Evolutionary conservation across 2,888 invertebrate genomes (phyloP), one percentile per base, ranked within the genome.

Genomic region (Eristalis tenax): DNA sequence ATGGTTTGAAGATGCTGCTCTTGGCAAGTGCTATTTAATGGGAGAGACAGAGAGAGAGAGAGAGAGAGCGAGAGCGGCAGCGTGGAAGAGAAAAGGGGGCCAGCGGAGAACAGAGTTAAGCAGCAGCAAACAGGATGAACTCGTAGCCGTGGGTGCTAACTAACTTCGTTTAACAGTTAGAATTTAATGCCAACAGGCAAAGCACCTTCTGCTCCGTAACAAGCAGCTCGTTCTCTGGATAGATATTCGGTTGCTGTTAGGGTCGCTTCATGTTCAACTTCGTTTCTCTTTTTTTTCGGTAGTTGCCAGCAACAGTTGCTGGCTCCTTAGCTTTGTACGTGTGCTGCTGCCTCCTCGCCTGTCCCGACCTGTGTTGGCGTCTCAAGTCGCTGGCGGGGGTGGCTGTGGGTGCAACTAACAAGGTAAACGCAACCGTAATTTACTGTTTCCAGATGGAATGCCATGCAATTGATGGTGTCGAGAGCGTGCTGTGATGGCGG

Each of bases 101-200:
- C n/a, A n/a, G n/a, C 38, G 18, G 22, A 11, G 73, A 23, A 43
- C 15, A 4, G 61, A 10, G 18, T 0, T 18, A 13, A 59, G 50
- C 13, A 35, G 68, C 13, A n/a, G 35, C 32, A 79, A 85, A 68
- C 50, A 71, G 38, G 71, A 69, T 83, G 83, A 86, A 86, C 83
- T 86, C 74, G 66, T 76, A 69, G 83, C 87, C 83, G 87, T 87
- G 87, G 87, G 87, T 87, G 83, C 87, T 87, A 87, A 87, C 83
- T 87, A 83, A 87, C 87, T 87, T 73, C 83, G 69, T 79, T 87
- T 79, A 87, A 87, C 87, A 87, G 87, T 87, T 87, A 87, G 87
- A 83, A 80, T 87, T 80, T 87, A 79, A 87, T 83, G 87, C 87
- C 87, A 83, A 50, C 66, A 59, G 83, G 78, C 13, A 63, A 74